A percentile compares a stretch with the other conserved stretches of the same genome.
phyloP scores from a whole-genome alignment of 1,140 invertebrate genomes.

The Diuraphis noxia region DNA sequence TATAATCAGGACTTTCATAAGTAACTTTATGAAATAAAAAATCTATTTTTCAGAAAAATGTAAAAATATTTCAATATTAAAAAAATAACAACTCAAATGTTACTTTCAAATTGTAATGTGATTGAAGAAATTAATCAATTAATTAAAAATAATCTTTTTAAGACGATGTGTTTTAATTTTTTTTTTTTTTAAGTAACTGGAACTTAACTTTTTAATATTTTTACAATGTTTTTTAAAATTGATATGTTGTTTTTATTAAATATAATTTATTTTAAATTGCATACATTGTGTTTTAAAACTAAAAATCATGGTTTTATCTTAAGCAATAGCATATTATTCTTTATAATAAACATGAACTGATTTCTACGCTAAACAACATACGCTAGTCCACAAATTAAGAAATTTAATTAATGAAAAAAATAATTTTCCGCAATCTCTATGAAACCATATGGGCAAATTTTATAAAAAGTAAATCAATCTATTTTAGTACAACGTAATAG shows the following conservation, averaged over 20 bases:
- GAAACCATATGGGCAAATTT: neutral
- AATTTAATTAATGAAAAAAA: too few relatives aligned
- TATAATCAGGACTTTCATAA: neutral
- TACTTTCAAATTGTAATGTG: neutral
- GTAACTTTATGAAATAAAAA: neutral
- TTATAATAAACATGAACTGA: neutral
- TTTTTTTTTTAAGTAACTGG: too few relatives aligned
- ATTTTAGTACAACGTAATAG: neutral
- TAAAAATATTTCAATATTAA: neutral
- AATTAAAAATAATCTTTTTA: neutral
- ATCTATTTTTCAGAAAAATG: neutral
- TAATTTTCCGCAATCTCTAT: neutral
- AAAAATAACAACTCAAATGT: neutral
- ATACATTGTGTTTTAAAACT: neutral
- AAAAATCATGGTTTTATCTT: neutral
- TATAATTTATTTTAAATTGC: neutral
- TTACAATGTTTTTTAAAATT: too few relatives aligned
- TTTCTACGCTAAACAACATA: neutral
- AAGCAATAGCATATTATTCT: neutral
- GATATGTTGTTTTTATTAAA: neutral
- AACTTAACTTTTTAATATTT: too few relatives aligned
- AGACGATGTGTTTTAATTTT: too few relatives aligned
- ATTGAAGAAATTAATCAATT: neutral
- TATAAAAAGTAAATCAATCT: neutral
- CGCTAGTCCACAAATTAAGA: neutral